Conservation (phyloP, 2,797 vertebrate species). For the Anguilla anguilla region DNA sequence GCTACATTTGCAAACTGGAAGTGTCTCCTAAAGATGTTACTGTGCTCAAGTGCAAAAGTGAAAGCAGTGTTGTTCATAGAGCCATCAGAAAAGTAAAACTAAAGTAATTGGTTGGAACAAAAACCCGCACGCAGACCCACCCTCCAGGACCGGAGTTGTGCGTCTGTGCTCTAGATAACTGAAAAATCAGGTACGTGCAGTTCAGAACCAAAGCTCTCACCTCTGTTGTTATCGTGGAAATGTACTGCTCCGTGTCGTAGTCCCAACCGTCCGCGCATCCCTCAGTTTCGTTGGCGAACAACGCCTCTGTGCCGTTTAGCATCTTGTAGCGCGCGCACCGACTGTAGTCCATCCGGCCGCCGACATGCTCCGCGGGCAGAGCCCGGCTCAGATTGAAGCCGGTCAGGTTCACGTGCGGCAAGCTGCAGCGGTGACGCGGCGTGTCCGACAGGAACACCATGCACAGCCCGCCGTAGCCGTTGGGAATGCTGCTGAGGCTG, state of each 20-base stretch:
- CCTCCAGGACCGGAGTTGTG: not conserved
- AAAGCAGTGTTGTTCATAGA: not conserved
- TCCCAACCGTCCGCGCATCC: conserved; percentile 38
- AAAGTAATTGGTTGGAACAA: too few relatives aligned
- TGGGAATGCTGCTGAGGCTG: conserved; percentile 44
- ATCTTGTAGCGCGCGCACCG: conserved; percentile 27
- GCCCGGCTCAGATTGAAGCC: not conserved
- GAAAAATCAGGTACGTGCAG: not conserved
- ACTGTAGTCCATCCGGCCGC: not conserved
- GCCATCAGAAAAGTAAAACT: not conserved
- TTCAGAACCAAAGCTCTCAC: conserved; percentile 26
- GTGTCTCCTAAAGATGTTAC: too few relatives aligned
- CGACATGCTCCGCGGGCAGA: not conserved
- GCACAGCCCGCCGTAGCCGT: conserved; percentile 38
- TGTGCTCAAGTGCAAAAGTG: not conserved
- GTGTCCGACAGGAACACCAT: conserved; percentile 51
- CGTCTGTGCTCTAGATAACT: not conserved
- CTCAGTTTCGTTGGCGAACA: conserved; percentile 8
- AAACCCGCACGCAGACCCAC: not conserved
- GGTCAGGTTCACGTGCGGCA: conserved; percentile 11
- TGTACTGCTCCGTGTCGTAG: conserved; percentile 37
- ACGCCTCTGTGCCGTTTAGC: not conserved
- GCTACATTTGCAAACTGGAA: too few relatives aligned
- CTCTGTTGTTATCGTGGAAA: conserved; percentile 41
- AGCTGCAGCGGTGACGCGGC: conserved; percentile 34